phyloP scores from a whole-genome alignment of 2,888 invertebrate species.

The Philhelius pedissequus region DNA sequence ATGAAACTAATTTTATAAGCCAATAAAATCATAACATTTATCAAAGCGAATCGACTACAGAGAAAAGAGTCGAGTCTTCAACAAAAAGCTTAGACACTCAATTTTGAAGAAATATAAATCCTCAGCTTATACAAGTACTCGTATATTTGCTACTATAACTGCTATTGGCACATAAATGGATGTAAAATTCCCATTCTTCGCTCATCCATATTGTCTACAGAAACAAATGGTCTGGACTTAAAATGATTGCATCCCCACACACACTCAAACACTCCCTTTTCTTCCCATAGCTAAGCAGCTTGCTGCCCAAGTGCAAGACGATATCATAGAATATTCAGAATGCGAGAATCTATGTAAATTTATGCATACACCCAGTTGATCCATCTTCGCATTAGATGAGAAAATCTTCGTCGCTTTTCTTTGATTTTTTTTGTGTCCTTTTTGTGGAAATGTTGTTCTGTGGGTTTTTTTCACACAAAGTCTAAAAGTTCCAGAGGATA shows the following conservation, averaged over 20 bases:
- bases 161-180: slow-evolving; percentile 26
- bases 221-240: slow-evolving; percentile 9
- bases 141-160: background rate
- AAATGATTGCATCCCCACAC: background rate
- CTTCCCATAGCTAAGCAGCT: background rate
- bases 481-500: background rate
- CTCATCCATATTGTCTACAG: background rate
- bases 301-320: background rate
- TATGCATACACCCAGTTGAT: slow-evolving; percentile 30
- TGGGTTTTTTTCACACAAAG: background rate
- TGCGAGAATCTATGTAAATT: slow-evolving; percentile 55
- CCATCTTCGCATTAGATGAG: slow-evolving; percentile 29
- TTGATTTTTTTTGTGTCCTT: background rate
- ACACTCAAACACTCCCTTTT: background rate
- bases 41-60: background rate
- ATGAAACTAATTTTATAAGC: slow-evolving; percentile 8
- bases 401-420: background rate
- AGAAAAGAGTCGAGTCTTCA: background rate
- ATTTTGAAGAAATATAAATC: slow-evolving; percentile 35
- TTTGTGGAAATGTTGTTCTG: background rate
- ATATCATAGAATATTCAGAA: slow-evolving; percentile 40
- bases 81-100: slow-evolving; percentile 14
- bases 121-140: background rate
- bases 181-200: slow-evolving; percentile 17
- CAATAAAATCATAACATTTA: slow-evolving; percentile 14